A percentile compares a stretch with the other conserved stretches of the same genome.
Conservation (phyloP, 2,797 vertebrate species). For the Amazona finschi region DNA sequence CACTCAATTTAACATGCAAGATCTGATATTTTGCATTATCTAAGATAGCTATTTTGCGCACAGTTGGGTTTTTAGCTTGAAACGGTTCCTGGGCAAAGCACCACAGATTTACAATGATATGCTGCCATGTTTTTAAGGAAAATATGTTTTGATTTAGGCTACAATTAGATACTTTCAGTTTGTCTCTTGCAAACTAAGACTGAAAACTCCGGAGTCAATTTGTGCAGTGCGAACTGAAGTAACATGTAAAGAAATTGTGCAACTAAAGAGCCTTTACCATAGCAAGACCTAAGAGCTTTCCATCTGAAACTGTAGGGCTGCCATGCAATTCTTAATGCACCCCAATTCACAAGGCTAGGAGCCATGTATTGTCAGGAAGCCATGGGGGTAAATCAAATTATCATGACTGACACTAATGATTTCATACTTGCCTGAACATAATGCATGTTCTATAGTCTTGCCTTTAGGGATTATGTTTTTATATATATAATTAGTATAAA, state of each 20-base stretch:
- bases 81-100: conserved; percentile 36
- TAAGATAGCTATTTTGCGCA: background rate
- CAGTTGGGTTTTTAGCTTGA: background rate
- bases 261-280: background rate
- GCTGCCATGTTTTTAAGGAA: conserved; percentile 39
- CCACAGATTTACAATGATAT: conserved; percentile 12
- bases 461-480: conserved; percentile 4
- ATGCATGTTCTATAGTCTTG: background rate
- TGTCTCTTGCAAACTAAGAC: conserved; percentile 34
- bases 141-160: conserved; percentile 65
- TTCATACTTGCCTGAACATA: conserved; percentile 41
- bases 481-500: conserved; percentile 25
- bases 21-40: conserved; percentile 29
- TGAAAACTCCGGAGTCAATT: conserved; percentile 37
- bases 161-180: conserved; percentile 62
- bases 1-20: background rate
- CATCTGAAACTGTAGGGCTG: background rate
- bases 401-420: conserved; percentile 46
- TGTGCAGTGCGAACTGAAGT: conserved; percentile 50
- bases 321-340: background rate
- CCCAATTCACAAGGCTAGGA: background rate
- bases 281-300: background rate
- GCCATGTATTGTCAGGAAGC: conserved; percentile 46
- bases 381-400: conserved; percentile 52
- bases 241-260: conserved; percentile 35